Conservation (phyloP, 2,113 vertebrate genomes). For the Willisornis vidua region DNA sequence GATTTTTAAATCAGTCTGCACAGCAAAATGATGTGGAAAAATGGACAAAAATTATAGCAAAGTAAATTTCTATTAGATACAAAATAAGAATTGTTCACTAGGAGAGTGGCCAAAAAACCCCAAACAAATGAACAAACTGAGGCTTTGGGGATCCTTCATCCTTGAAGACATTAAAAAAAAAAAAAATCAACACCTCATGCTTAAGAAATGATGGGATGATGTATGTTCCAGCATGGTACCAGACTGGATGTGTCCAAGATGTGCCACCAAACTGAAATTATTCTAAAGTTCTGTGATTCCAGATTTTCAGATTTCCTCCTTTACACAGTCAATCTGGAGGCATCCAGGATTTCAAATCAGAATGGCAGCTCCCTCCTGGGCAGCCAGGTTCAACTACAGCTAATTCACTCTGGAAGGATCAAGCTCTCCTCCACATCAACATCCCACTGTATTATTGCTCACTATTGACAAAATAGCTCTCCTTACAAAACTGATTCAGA, state of each 20-base stretch:
- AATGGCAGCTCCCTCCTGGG: too few relatives aligned
- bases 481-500: background rate
- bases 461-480: background rate
- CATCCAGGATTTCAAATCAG: background rate
- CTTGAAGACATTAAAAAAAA: background rate
- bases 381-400: background rate
- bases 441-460: fast-evolving
- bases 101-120: background rate
- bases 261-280: background rate
- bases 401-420: background rate
- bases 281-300: background rate
- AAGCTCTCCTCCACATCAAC: background rate
- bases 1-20: background rate
- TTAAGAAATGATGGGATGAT: background rate
- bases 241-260: fast-evolving
- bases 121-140: too few relatives aligned
- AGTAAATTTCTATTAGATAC: background rate
- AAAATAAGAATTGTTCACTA: background rate
- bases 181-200: background rate
- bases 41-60: background rate
- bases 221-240: fast-evolving
- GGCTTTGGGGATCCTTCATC: background rate
- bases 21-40: background rate
- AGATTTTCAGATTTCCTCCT: background rate
- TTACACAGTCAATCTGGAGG: background rate